These are phyloP conservation scores for Limenitis camilla DNA, from an alignment of 2,888 invertebrate genomes.

Conservation along the genomic window DNA sequence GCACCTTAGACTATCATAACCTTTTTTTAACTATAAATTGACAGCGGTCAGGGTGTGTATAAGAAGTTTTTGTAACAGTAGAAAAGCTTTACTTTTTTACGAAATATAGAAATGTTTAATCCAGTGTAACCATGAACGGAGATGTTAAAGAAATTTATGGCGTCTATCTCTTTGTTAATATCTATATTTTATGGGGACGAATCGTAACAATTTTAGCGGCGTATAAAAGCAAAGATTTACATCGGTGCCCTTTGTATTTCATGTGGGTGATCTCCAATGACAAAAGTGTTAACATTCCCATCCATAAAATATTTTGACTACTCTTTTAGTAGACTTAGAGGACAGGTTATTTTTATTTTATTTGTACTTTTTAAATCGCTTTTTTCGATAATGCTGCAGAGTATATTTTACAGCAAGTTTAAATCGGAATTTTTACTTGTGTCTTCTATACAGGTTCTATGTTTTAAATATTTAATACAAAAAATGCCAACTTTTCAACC, in stretches of 20 bases:
- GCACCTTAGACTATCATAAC: conserved; percentile 48
- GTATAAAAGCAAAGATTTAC: conserved; percentile 58
- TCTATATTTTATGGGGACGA: conserved; percentile 61
- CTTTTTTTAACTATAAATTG: conserved; percentile 57
- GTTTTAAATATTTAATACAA: neutral
- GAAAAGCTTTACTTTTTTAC: conserved; percentile 44
- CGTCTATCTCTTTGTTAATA: conserved; percentile 60
- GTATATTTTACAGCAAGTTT: too few relatives aligned
- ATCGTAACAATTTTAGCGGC: conserved; percentile 47
- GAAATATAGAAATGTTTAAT: conserved; percentile 41
- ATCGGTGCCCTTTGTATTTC: conserved; percentile 58
- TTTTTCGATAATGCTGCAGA: too few relatives aligned
- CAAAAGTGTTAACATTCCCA: conserved; percentile 69
- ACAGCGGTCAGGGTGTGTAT: conserved; percentile 63
- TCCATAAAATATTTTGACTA: conserved; percentile 73
- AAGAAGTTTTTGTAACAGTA: conserved; percentile 36
- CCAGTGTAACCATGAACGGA: conserved; percentile 37
- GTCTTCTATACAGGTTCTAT: too few relatives aligned
- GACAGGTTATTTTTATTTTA: conserved; percentile 31
- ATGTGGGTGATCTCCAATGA: conserved; percentile 62
- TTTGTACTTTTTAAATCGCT: neutral
- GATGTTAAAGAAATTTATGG: conserved; percentile 52
- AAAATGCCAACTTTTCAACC: conserved; percentile 21
- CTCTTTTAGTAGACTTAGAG: conserved; percentile 51
- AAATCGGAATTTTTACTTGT: too few relatives aligned